Evolutionary conservation across 1,140 invertebrate species (phyloP), one percentile per base, ranked within the genome.

Genomic region (Drosophila leontia): DNA sequence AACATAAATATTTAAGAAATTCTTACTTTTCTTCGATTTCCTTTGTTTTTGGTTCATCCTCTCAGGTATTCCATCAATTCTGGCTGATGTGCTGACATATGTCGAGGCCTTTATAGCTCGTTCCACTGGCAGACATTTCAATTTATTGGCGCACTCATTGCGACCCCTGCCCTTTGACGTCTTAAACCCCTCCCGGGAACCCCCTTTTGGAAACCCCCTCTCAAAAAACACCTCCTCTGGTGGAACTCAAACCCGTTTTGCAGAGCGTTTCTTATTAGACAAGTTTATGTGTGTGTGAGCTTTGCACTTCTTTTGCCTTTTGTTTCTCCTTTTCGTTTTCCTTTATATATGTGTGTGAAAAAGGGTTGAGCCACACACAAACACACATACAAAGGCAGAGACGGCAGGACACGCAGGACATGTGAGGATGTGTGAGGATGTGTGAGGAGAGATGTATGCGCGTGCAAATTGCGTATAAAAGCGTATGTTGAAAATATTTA

Each of bases 401-500:
- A 7, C 13, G 29, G 7, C 37, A 67, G 68, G 34, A 72, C 42
- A 69, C 35, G 65, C 64, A 83, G 81, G 62, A 80, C 55, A 57
- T 84, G 72, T 69, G 78, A 35, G 77, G 48, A 15, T 50, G 56
- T 34, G 57, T 53, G 63, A 29, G 47, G 32, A 69, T 50, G 56
- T 34, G 57, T 53, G 63, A 29, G 47, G 32, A 69, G 75, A 88
- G 84, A 88, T 88, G 85, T 84, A 88, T 88, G 78, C 60, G 85
- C 85, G 85, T 88, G 85, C 71, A 88, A 88, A 90, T 88, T 88
- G 85, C 85, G 85, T 88, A 88, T 88, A 88, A 88, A 88, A 88
- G 84, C 88, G 83, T 91, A 87, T 88, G 88, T 87, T 91, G 84
- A 78, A 91, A 91, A 91, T 91, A 91, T 91, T 91, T 91, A 91